phyloP scores from a whole-genome alignment of 1,140 invertebrate genomes.

The Lepidurus packardi region DNA sequence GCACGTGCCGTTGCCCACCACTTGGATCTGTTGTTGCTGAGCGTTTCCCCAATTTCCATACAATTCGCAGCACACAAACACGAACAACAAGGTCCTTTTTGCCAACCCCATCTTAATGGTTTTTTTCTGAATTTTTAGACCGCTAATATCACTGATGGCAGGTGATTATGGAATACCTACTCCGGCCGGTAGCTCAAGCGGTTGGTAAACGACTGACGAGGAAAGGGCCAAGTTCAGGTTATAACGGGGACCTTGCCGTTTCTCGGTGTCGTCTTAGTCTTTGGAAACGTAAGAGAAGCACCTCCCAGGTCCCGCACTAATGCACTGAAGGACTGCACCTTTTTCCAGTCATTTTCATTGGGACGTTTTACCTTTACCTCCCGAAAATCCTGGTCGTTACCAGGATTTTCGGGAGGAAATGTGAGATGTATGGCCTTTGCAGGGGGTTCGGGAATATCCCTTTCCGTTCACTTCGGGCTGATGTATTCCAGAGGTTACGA shows the following conservation, averaged over 20 bases:
- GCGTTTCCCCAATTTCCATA: not conserved
- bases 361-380: not conserved
- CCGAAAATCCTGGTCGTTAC: too few relatives aligned
- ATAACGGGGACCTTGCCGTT: slow-evolving; percentile 14
- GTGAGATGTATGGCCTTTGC: not conserved
- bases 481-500: too few relatives aligned
- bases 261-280: not conserved
- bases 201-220: slow-evolving; percentile 1
- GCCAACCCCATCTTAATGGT: not conserved
- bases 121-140: not conserved
- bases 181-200: not conserved
- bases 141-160: not conserved
- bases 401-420: not conserved
- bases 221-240: slow-evolving; percentile 19
- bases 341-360: not conserved
- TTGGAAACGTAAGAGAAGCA: not conserved
- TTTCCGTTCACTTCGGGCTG: too few relatives aligned
- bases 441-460: not conserved
- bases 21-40: not conserved
- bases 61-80: not conserved
- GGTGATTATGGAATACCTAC: not conserved
- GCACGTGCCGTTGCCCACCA: slow-evolving; percentile 31
- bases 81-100: not conserved
- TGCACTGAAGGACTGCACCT: slow-evolving; percentile 13
- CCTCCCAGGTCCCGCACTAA: slow-evolving; percentile 10